Conservation (phyloP, 2,888 invertebrate genomes). For the Gymnosoma rotundatum region DNA sequence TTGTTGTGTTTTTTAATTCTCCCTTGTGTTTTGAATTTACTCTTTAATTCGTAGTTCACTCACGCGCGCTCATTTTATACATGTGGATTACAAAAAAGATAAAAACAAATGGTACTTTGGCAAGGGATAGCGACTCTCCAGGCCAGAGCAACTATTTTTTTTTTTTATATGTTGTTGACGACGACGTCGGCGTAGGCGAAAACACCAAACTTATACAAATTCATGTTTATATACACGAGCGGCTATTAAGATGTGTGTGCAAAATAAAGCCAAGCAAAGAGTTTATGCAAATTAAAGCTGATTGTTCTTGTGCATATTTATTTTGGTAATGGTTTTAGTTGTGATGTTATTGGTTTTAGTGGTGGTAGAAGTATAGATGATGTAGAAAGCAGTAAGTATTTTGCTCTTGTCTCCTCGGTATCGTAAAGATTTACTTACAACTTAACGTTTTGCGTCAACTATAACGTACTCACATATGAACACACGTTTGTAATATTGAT, state of each 20-base stretch:
- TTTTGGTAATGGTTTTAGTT: conserved; percentile 15
- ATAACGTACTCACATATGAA: conserved; percentile 55
- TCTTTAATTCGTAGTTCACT: conserved; percentile 62
- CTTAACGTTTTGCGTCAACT: conserved; percentile 72
- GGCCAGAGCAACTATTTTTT: conserved; percentile 38
- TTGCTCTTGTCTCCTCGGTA: conserved; percentile 72
- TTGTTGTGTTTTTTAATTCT: conserved; percentile 59
- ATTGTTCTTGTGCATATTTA: conserved; percentile 42
- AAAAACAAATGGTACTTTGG: conserved; percentile 59
- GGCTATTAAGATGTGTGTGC: conserved; percentile 2
- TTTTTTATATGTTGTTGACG: conserved; percentile 36
- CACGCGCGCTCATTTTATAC: conserved; percentile 67
- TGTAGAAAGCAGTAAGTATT: conserved; percentile 71
- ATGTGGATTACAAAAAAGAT: conserved; percentile 47
- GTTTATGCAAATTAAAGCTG: conserved; percentile 58
- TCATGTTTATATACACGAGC: background rate
- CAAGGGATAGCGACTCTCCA: conserved; percentile 46
- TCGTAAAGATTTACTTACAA: conserved; percentile 72
- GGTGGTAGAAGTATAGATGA: conserved; percentile 59
- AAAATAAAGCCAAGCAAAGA: conserved; percentile 54
- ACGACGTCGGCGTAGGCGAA: conserved; percentile 62
- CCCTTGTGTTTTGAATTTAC: conserved; percentile 60
- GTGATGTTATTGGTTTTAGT: conserved; percentile 51
- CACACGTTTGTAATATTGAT: conserved; percentile 32
- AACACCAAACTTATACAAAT: conserved; percentile 21